A percentile compares a stretch with the other conserved stretches of the same genome.
These are phyloP conservation scores for Phoenicopterus ruber DNA, from an alignment of 2,113 vertebrate genomes.

Conservation along the genomic window DNA sequence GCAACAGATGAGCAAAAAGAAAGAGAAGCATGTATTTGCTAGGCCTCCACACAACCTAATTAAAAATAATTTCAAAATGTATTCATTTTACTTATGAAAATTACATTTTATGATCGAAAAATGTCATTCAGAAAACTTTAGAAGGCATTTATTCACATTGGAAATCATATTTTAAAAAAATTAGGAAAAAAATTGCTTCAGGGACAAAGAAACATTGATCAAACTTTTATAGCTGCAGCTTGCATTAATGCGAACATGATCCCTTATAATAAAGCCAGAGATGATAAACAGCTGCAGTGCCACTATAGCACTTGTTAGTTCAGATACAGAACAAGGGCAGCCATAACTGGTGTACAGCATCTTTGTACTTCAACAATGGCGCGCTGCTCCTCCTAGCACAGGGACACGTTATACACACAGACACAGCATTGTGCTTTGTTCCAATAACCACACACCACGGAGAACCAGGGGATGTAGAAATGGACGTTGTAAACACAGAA, in stretches of 20 bases:
- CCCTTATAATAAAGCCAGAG: neutral
- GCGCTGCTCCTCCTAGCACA: constrained; percentile 45
- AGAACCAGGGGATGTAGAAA: neutral
- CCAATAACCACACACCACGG: neutral
- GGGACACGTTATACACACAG: neutral
- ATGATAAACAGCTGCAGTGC: constrained; percentile 41
- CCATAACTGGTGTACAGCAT: neutral
- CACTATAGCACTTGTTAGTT: constrained; percentile 36
- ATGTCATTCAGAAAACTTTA: neutral
- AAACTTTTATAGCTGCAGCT: constrained; percentile 21
- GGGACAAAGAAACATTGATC: constrained; percentile 4
- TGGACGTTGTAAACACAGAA: neutral
- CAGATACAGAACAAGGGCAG: constrained; percentile 32
- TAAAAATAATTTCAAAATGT: neutral
- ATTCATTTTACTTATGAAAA: neutral
- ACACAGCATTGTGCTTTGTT: constrained; percentile 17
- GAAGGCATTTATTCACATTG: neutral
- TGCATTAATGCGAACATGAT: constrained; percentile 13
- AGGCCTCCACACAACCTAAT: neutral
- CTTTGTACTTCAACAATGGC: constrained; percentile 63
- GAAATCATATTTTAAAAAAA: constrained; percentile 1
- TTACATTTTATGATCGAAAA: constrained; percentile 6
- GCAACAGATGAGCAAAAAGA: neutral
- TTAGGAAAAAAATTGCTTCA: neutral
- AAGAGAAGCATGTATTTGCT: neutral